Evolutionary conservation across 2,113 vertebrate genomes (phyloP), one percentile per base, ranked within the genome.

Genomic region (Sebastes schlegelii): DNA sequence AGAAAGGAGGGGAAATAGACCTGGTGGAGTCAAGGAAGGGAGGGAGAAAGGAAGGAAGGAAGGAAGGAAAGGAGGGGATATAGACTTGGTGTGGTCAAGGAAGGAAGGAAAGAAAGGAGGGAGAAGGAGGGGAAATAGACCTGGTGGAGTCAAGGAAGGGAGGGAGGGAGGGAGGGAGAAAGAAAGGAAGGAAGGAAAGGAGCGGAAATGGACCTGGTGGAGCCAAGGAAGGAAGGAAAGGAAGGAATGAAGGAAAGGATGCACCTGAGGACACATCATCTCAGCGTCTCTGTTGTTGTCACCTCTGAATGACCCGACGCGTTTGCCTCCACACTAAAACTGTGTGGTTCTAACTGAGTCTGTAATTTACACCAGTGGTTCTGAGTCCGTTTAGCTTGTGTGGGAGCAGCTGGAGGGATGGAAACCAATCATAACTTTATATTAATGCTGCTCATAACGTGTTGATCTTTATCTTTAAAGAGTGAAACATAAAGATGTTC

Each of bases 321-420:
- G 19, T 12, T 4, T 1, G 6, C 14, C 16, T 48, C 42, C 21
- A 6, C 13, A 11, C 49, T 73, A 0, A 54, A 9, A 42, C 68
- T 55, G 34, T 40, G 66, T 42, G 26, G 26, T 12, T n/a, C 11
- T 12, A 45, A 72, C 45, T 2, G 4, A 21, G 72, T 74, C 72
- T 63, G 45, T 63, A n/a, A 74, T 74, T 63, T 7, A 8, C 14
- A 40, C 57, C 14, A 48, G 71, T 17, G 55, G 70, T 48, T 48
- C 42, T 2, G 69, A 55, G 34, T 46, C 66, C 66, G 26, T 26
- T 26, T 26, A 26, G 26, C 26, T 26, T 26, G 26, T 26, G 26
- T 26, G 26, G 26, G 26, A 26, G 14, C 3, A 49, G 65, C 12
- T 49, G 65, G 14, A 5, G 23, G 11, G 16, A 49, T 34, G 49